Evolutionary conservation across 2,113 vertebrate species (phyloP), one percentile per base, ranked within the genome.

Genomic region (Haplochromis burtoni): DNA sequence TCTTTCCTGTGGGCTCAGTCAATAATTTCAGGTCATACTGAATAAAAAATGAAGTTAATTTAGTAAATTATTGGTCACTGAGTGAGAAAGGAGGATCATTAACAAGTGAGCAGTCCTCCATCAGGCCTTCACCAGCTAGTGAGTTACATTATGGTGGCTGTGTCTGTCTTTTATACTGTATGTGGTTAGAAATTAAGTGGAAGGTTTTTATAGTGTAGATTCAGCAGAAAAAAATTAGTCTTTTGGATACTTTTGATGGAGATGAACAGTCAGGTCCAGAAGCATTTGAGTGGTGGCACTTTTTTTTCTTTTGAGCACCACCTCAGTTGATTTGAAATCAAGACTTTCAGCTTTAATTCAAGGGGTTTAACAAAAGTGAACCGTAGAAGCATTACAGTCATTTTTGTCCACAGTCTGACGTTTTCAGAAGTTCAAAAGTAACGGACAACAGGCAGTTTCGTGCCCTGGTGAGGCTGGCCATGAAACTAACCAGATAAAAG

Each of bases 251-350:
- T 40, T 63, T 35, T 66, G 17, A 66, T 35, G 31, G 61, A 66
- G 61, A 35, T 42, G 66, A 1, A 10, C n/a, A 45, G 35, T 71
- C 38, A 4, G 1, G 13, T 42, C 38, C 66, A 71, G n/a, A 71
- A 26, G 0, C 10, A 42, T 45, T 42, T 24, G n/a, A 16, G 38
- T 24, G 8, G 35, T 16, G 66, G 0, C n/a, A 42, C 66, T 16
- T 73, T 2, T 73, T n/a, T 45, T 42, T 4, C 21, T 0, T 73
- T 26, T 26, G 21, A 10, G 40, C 13, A 47, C 1, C 68, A 11
- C 9, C 40, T 16, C 40, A 73, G 68, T 45, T 9, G 68, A 17
- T 73, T 73, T 73, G 42, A 45, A 26, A 26, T 73, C 5, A 73
- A 17, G 40, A 17, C 40, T 73, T 73, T 73, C 13, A 7, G 21